phyloP scores from a whole-genome alignment of 2,888 invertebrate species.

The Apotomis turbidana region DNA sequence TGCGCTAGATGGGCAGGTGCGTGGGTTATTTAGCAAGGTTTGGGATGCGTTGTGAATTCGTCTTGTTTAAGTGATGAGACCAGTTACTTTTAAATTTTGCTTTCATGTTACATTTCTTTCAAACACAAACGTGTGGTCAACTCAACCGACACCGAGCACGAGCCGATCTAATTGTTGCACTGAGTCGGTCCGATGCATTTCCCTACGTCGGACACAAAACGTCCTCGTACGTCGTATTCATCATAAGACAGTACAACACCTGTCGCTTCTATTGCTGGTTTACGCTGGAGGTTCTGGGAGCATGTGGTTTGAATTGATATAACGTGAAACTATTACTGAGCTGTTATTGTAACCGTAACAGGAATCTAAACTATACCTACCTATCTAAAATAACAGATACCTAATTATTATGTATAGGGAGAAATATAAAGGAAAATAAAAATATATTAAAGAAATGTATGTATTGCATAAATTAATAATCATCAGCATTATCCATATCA shows the following conservation, averaged over 20 bases:
- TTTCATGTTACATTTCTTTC: neutral
- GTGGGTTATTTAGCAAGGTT: no score
- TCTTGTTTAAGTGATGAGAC: no score
- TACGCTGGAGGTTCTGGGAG: neutral
- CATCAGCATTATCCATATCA: no score
- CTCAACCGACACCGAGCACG: neutral
- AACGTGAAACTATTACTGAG: neutral
- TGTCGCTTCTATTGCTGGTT: neutral
- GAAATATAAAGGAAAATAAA: no score
- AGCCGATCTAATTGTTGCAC: slow-evolving; percentile 22
- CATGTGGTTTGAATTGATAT: neutral
- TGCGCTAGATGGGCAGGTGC: no score
- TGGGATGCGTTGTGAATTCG: no score
- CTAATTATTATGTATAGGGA: no score
- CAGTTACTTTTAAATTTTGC: no score
- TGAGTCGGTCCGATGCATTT: neutral
- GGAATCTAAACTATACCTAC: no score
- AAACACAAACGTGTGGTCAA: neutral
- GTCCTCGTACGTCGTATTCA: neutral
- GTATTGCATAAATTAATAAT: no score
- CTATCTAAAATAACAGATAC: no score
- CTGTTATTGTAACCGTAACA: neutral
- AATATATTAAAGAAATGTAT: no score
- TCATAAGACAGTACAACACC: neutral
- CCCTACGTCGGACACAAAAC: neutral